phyloP scores from a whole-genome alignment of 2,888 invertebrate species.

The Ptychoptera albimana region DNA sequence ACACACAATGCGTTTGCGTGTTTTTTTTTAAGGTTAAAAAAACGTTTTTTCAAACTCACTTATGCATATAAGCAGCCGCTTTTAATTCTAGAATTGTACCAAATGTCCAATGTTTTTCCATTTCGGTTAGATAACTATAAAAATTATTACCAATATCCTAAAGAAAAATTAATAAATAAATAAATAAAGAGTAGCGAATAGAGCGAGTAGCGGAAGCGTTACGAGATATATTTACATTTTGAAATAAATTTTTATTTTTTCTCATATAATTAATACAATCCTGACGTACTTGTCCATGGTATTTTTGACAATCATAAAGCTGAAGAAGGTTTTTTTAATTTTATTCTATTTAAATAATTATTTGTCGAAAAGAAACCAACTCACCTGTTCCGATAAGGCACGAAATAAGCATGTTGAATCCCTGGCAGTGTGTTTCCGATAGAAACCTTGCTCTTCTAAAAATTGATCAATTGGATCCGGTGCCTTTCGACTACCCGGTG shows the following conservation, averaged over 20 bases:
- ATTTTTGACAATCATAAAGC: constrained; percentile 44
- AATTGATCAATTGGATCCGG: constrained; percentile 47
- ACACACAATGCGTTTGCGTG: too few relatives aligned
- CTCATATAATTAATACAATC: constrained; percentile 60
- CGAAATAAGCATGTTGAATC: constrained; percentile 82
- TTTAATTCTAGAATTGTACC: constrained; percentile 53
- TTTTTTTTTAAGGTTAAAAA: background rate
- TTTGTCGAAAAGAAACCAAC: background rate
- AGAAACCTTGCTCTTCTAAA: constrained; percentile 63
- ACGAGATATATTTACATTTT: constrained; percentile 40
- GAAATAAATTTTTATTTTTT: constrained; percentile 43
- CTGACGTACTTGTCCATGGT: constrained; percentile 56
- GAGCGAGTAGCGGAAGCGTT: too few relatives aligned
- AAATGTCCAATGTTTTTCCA: constrained; percentile 51
- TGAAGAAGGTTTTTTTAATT: constrained; percentile 18
- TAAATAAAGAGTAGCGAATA: too few relatives aligned
- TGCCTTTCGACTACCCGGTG: constrained; percentile 28
- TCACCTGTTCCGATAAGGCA: constrained; percentile 67
- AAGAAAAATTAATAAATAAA: constrained; percentile 9
- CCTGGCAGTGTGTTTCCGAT: constrained; percentile 73
- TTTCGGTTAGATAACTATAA: constrained; percentile 50
- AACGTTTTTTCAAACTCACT: constrained; percentile 34
- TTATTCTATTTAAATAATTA: too few relatives aligned
- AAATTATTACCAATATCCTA: constrained; percentile 45
- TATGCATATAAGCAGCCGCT: constrained; percentile 52